A percentile compares a stretch with the other conserved stretches of the same genome.
Conservation (phyloP, 1,140 invertebrate species). For the Leptoteleia sp. region DNA sequence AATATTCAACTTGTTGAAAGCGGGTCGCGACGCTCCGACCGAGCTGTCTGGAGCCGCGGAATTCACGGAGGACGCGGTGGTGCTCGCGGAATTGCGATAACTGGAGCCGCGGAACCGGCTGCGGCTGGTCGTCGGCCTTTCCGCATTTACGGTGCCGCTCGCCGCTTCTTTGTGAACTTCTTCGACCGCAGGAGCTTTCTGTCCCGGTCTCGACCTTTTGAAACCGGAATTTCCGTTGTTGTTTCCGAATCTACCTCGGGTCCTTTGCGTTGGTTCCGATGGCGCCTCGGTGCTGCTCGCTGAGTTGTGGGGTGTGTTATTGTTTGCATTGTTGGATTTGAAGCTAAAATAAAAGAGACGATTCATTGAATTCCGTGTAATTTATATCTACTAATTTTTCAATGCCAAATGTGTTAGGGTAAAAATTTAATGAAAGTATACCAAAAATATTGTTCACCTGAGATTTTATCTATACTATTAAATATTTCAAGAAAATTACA, state of each 20-base stretch:
- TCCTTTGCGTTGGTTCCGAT: constrained; percentile 69
- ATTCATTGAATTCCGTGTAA: no score
- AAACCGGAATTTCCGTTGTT: constrained; percentile 60
- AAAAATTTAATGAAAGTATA: no score
- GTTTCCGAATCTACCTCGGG: constrained; percentile 71
- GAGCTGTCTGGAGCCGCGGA: constrained; percentile 59
- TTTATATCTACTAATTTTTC: no score
- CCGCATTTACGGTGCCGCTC: constrained; percentile 60
- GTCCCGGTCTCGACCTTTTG: constrained; percentile 73
- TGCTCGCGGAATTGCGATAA: constrained; percentile 42
- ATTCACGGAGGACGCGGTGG: constrained; percentile 71
- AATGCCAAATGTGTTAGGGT: no score
- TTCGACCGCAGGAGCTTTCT: constrained; percentile 68
- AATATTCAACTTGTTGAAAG: constrained; percentile 75
- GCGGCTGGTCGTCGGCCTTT: constrained; percentile 68
- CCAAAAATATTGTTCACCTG: no score
- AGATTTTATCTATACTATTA: no score
- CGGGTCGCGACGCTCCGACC: constrained; percentile 66
- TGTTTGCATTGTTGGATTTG: constrained; percentile 73
- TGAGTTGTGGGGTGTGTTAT: no score
- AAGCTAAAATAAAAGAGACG: constrained; percentile 2
- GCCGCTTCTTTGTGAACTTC: constrained; percentile 75
- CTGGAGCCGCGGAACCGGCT: constrained; percentile 71
- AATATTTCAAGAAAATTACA: no score
- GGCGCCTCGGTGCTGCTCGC: constrained; percentile 68